Evolutionary conservation across 2,797 vertebrate genomes (phyloP), one percentile per base, ranked within the genome.

Genomic region (Gymnocypris eckloni): DNA sequence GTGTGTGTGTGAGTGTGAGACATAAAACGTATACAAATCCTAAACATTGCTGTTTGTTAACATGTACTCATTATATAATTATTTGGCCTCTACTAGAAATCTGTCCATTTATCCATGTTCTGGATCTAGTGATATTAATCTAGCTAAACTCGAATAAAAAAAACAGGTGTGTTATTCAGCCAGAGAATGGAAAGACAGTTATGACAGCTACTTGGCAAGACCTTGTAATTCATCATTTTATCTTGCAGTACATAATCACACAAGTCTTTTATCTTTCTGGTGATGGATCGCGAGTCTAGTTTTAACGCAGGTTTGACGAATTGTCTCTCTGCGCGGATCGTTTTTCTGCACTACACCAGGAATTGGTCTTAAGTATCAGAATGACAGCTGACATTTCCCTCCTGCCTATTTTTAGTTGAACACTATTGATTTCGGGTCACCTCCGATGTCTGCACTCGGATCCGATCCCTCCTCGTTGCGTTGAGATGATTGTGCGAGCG

Each of bases 251-350:
- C 69, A 94, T 91, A 94, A 91, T 92, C 78, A 92, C 93, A 90
- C 92, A 91, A 67, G 91, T 93, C 93, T 95, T 95, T 94, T 94
- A 95, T 95, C 94, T 95, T 94, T 94, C 94, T 92, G 92, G 94
- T 93, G 69, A 85, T 75, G 80, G 78, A 81, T 86, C 56, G 43
- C 56, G 20, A 86, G 66, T 18, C 16, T 43, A 59, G 78, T 76
- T 79, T 85, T 70, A 73, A 71, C 54, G 25, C 22, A 43, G 64
- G 18, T 50, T 61, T 76, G 67, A 86, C 37, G 76, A 87, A 83
- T 75, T 16, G 54, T 75, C 70, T 87, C 79, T 87, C 83, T 33
- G 64, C 28, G 61, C 0, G 9, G 54, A 43, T 86, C 69, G 70
- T 80, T 86, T 86, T 54, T 71, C 83, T 61, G 75, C 86, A 45